These are phyloP conservation scores for Anguilla marmorata DNA, from an alignment of 2,797 vertebrate genomes.

Conservation along the genomic window DNA sequence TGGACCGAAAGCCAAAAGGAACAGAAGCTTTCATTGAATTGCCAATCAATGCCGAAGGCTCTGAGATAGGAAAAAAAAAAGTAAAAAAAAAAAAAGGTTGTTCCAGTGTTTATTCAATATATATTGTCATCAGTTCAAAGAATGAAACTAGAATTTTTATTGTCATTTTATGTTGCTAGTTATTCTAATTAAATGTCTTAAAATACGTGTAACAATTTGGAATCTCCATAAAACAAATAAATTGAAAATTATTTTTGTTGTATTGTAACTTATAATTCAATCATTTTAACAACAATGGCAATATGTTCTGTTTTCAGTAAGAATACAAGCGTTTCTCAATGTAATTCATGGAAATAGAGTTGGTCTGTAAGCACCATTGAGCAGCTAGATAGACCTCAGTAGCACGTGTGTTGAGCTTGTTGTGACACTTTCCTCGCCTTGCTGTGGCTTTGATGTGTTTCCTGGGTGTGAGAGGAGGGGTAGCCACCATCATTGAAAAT, in stretches of 20 bases:
- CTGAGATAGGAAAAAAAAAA: constrained; percentile 59
- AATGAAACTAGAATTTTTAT: neutral
- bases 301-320: neutral
- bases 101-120: constrained; percentile 60
- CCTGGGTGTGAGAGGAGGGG: neutral
- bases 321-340: neutral
- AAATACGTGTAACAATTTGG: neutral
- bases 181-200: neutral
- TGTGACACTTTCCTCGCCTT: constrained; percentile 23
- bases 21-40: constrained; percentile 75
- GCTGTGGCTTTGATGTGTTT: constrained; percentile 27
- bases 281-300: neutral
- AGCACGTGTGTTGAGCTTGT: neutral
- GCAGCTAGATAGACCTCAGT: constrained; percentile 12
- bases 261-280: neutral
- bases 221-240: neutral
- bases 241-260: neutral
- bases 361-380: neutral
- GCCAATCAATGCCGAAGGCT: constrained; percentile 71
- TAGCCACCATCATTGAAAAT: constrained; percentile 20
- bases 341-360: neutral
- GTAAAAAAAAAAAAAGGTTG: constrained; percentile 60
- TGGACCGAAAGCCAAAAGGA: constrained; percentile 53
- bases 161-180: neutral
- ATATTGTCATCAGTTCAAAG: constrained; percentile 41